A percentile compares a stretch with the other conserved stretches of the same genome.
Conservation (phyloP, 2,113 vertebrate species). For the Zosterops lateralis region DNA sequence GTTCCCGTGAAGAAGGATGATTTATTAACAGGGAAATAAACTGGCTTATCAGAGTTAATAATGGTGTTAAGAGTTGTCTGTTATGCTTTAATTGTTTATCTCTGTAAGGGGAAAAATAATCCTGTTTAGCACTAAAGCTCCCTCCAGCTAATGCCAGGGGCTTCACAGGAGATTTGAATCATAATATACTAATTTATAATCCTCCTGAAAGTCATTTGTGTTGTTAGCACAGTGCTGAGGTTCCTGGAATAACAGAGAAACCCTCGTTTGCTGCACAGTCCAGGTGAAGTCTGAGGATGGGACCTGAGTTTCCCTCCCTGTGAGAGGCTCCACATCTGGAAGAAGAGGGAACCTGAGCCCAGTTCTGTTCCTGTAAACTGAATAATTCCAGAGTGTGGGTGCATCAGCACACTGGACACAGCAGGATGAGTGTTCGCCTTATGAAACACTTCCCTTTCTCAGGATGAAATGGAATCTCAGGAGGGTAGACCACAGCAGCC, state of each 20-base stretch:
- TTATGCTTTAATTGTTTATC: conserved; percentile 3
- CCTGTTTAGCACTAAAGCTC: background rate
- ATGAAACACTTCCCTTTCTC: background rate
- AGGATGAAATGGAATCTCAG: background rate
- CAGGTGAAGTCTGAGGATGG: background rate
- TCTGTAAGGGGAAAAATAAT: background rate
- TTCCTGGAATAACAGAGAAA: background rate
- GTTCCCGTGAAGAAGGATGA: background rate
- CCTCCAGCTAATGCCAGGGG: background rate
- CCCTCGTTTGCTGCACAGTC: background rate
- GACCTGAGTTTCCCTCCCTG: background rate
- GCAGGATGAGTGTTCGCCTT: accelerated
- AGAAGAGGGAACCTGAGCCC: background rate
- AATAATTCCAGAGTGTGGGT: background rate
- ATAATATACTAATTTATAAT: background rate
- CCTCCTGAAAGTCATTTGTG: background rate
- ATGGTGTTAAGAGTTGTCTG: background rate
- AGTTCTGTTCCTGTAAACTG: background rate
- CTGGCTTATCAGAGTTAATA: background rate
- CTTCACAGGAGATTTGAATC: background rate
- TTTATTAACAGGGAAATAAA: conserved; percentile 34
- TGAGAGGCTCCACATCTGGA: background rate
- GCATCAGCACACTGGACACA: background rate
- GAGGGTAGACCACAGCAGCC: background rate
- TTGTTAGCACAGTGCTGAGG: background rate